A percentile compares a stretch with the other conserved stretches of the same genome.
These are phyloP conservation scores for Cromileptes altivelis DNA, from an alignment of 2,113 vertebrate genomes.

Conservation along the genomic window DNA sequence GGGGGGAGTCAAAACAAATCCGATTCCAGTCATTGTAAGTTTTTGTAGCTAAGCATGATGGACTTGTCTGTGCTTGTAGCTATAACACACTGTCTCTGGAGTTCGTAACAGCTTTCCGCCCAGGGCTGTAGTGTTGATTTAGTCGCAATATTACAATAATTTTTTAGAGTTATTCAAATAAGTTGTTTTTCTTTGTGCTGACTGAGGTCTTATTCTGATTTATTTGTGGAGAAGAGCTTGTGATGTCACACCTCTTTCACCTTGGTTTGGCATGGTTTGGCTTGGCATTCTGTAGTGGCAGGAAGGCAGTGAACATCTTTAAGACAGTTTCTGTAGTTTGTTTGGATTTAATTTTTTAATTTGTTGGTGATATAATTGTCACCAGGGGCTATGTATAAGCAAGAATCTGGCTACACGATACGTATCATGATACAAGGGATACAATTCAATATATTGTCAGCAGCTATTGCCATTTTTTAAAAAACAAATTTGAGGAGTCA, in stretches of 20 bases:
- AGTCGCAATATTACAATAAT: not conserved
- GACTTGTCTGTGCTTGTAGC: constrained; percentile 6
- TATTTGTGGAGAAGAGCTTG: not conserved
- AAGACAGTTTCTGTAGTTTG: not conserved
- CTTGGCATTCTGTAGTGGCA: not conserved
- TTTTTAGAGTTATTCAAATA: not conserved
- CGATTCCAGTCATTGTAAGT: not conserved
- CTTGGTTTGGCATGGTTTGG: not conserved
- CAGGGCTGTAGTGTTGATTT: constrained; percentile 6
- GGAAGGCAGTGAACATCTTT: not conserved
- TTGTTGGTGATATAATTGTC: too few species aligned
- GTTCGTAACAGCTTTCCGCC: constrained; percentile 12
- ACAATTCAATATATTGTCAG: too few species aligned
- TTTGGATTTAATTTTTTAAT: not conserved
- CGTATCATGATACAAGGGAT: too few species aligned
- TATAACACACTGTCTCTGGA: not conserved
- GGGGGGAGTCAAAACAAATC: constrained; percentile 17
- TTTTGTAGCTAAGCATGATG: constrained; percentile 9
- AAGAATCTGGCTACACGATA: too few species aligned
- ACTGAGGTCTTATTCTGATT: not conserved
- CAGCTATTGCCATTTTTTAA: too few species aligned
- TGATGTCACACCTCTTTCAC: not conserved
- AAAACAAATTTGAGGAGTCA: too few species aligned
- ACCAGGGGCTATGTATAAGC: too few species aligned
- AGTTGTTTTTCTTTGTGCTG: not conserved